Evolutionary conservation across 1,140 invertebrate species (phyloP).

Genomic region (Nymphalis io): DNA sequence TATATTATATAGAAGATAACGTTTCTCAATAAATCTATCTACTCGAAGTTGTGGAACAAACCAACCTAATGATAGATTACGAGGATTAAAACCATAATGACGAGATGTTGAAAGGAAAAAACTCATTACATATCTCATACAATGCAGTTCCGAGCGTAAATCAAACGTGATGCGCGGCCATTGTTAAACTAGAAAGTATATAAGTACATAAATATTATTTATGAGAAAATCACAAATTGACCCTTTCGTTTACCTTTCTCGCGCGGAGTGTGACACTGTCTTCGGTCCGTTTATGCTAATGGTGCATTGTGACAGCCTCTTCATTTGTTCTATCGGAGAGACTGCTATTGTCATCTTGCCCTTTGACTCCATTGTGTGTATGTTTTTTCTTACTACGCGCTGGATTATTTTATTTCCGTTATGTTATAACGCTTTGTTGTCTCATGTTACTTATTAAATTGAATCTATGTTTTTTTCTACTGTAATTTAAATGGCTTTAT

Average conservation of each 20-base stretch:
- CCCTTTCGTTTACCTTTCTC: slow-evolving; percentile 52
- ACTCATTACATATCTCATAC: neutral
- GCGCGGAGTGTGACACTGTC: slow-evolving; percentile 45
- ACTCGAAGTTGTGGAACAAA: too few relatives aligned
- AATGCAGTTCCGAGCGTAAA: slow-evolving; percentile 9
- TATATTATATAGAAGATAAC: too few relatives aligned
- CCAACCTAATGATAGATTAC: too few relatives aligned
- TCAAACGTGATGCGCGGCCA: slow-evolving; percentile 26
- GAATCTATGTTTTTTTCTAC: slow-evolving; percentile 30
- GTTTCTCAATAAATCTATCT: too few relatives aligned
- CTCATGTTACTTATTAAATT: slow-evolving; percentile 58
- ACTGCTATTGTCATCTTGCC: slow-evolving; percentile 68
- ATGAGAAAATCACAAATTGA: slow-evolving; percentile 56
- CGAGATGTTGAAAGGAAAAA: neutral
- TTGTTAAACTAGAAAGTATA: slow-evolving; percentile 48
- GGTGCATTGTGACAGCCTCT: slow-evolving; percentile 63
- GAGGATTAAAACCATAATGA: too few relatives aligned
- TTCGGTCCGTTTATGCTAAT: slow-evolving; percentile 72
- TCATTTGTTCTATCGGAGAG: slow-evolving; percentile 71
- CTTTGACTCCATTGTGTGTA: slow-evolving; percentile 79
- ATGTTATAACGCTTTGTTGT: slow-evolving; percentile 66
- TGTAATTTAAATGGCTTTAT: slow-evolving; percentile 14
- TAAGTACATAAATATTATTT: slow-evolving; percentile 50
- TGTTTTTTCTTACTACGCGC: slow-evolving; percentile 61
- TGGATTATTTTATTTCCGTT: slow-evolving; percentile 79